phyloP scores from a whole-genome alignment of 2,797 vertebrate genomes.

The Leucoraja ocellata region DNA sequence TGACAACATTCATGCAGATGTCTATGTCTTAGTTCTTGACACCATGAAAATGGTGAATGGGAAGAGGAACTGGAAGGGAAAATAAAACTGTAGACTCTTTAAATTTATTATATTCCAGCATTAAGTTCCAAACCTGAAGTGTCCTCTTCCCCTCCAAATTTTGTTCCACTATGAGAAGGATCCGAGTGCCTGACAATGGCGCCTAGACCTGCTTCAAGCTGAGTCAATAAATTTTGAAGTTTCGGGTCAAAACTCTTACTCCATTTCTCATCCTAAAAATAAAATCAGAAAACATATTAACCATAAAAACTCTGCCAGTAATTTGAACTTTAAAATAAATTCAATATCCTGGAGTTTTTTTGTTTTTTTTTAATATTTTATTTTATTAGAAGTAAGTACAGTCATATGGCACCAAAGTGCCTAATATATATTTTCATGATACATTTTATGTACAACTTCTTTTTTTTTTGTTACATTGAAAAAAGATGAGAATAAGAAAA shows the following conservation, averaged over 20 bases:
- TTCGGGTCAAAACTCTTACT: slow-evolving; percentile 82
- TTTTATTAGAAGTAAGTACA: too few species aligned
- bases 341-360: not conserved
- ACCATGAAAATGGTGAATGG: not conserved
- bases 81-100: not conserved
- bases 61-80: not conserved
- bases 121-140: slow-evolving; percentile 62
- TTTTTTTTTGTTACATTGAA: too few species aligned
- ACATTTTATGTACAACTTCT: too few species aligned
- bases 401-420: too few species aligned
- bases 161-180: slow-evolving; percentile 54
- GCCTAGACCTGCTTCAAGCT: slow-evolving; percentile 81
- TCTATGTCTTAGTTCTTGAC: not conserved
- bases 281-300: slow-evolving; percentile 41
- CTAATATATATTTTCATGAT: too few species aligned
- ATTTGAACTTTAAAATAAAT: slow-evolving; percentile 4
- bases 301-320: not conserved
- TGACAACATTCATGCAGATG: not conserved
- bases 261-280: slow-evolving; percentile 81
- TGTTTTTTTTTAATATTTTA: too few species aligned
- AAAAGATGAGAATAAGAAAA: too few species aligned
- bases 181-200: slow-evolving; percentile 72
- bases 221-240: slow-evolving; percentile 79
- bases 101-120: not conserved
- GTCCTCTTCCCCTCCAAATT: slow-evolving; percentile 65